Evolutionary conservation across 2,113 vertebrate species (phyloP), one percentile per base, ranked within the genome.

Genomic region (Cheirogaleus medius): DNA sequence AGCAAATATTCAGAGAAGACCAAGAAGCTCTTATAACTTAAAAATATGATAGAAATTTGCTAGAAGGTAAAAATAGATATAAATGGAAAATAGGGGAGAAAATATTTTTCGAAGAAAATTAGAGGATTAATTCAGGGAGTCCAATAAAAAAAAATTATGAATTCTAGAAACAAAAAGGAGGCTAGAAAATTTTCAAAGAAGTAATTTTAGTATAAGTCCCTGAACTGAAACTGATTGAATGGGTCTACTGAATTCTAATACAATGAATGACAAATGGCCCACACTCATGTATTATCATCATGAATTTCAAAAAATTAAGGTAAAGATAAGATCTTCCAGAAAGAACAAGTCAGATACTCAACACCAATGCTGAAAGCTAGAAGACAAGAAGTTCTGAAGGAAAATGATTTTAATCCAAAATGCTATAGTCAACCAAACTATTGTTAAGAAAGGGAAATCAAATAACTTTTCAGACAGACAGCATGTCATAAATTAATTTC

Each of bases 341-440:
- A 95, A 77, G 71, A 74, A 56, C 18, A 49, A 73, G 27, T 66
- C 69, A 88, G 7, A 63, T 23, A 34, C 5, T 63, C 10, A 63
- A 44, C 25, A 64, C 47, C 71, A 90, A 66, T 18, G n/a, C 20
- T 37, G 37, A 56, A 94, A 85, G 37, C 14, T 37, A 29, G 32
- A 86, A 86, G 64, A 85, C 37, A 73, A 77, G 82, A 64, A 77
- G 44, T 73, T 91, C 64, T 80, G 17, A 84, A 64, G 64, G 77
- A 91, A 95, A 91, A 91, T 44, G 10, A 93, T 69, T 94, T 87
- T 27, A 82, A n/a, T 60, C 71, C 89, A 49, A 94, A 93, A 25
- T 66, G 34, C 44, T 58, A 34, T 12, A 63, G 52, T 93, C 71
- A 44, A 52, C 17, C 27, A 78, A 84, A 95, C 8, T 39, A 49